A percentile compares a stretch with the other conserved stretches of the same genome.
phyloP scores from a whole-genome alignment of 1,140 invertebrate genomes.

The Drosophila mojavensis region DNA sequence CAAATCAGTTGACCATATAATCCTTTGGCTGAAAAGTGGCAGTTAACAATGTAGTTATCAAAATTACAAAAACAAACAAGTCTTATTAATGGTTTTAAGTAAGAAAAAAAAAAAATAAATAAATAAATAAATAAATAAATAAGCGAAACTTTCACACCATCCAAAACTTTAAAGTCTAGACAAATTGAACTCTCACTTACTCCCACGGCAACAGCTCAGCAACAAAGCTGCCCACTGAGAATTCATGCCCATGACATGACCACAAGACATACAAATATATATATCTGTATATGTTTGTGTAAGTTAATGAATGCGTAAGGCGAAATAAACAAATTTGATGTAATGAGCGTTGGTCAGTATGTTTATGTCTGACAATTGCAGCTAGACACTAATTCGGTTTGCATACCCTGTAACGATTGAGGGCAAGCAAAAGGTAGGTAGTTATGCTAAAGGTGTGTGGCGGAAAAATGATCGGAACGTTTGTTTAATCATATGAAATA shows the following conservation, averaged over 20 bases:
- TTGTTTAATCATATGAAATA: no score
- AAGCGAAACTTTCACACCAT: constrained; percentile 56
- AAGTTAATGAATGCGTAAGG: constrained; percentile 45
- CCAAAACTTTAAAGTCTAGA: constrained; percentile 16
- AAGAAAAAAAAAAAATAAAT: neutral
- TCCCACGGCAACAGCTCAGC: constrained; percentile 58
- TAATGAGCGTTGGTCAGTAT: constrained; percentile 50
- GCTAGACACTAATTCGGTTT: constrained; percentile 28
- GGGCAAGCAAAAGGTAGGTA: no score
- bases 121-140: neutral
- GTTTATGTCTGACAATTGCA: constrained; percentile 38
- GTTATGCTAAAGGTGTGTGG: neutral
- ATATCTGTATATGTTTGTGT: neutral
- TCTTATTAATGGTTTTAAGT: constrained; percentile 9
- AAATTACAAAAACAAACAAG: neutral
- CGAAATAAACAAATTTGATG: constrained; percentile 69
- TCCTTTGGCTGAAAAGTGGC: constrained; percentile 45
- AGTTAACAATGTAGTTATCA: constrained; percentile 32
- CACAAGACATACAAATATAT: constrained; percentile 8
- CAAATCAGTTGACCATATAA: constrained; percentile 60
- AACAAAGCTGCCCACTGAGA: constrained; percentile 13
- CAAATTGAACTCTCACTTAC: constrained; percentile 42
- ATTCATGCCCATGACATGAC: constrained; percentile 20
- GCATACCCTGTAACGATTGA: neutral
- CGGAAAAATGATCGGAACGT: neutral